Evolutionary conservation across 2,888 invertebrate species (phyloP), one percentile per base, ranked within the genome.

Genomic region (Polyommatus iphigenia): DNA sequence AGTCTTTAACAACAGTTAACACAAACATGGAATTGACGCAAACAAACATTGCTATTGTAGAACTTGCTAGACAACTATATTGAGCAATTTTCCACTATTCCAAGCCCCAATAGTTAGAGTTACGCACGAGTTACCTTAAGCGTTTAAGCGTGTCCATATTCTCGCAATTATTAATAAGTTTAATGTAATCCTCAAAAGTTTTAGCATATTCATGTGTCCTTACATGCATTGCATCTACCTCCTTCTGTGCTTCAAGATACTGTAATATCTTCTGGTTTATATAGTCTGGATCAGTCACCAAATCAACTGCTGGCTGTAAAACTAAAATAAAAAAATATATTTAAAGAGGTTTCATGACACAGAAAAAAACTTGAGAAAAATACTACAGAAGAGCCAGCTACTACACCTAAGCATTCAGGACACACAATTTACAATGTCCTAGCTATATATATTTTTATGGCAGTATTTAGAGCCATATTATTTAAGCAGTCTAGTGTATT

Each of bases 241-340:
- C 95, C 84, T 97, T 96, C 81, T 98, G 97, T 32, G 97, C 96
- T 87, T 97, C 96, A 81, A 98, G 95, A 87, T 98, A 98, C 81
- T 96, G 95, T 78, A 98, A 95, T 80, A 98, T 96, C 89, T 97
- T 97, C 87, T 97, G 97, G 89, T 98, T 98, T 84, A 98, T 97
- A 87, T 97, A 98, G 91, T 98, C 98, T 7, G 98, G 98, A 87
- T 98, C 97, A 8, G 98, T 98, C 71, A 98, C 90, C 85, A 97
- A 94, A 86, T 98, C 97, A 84, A 98, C 96, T 79, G 97, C 95
- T 77, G 98, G 97, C 87, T 97, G 97, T 79, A 98, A 93, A 80
- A 97, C 97, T 97, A 85, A 78, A 36, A 10, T 46, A 3, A 78
- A 8, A 10, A 41, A 24, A 54, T n/a, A 46, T 46, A 10, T 46